Evolutionary conservation across 2,797 vertebrate genomes (phyloP), one percentile per base, ranked within the genome.

Genomic region (Heteromormyrus szaboi): DNA sequence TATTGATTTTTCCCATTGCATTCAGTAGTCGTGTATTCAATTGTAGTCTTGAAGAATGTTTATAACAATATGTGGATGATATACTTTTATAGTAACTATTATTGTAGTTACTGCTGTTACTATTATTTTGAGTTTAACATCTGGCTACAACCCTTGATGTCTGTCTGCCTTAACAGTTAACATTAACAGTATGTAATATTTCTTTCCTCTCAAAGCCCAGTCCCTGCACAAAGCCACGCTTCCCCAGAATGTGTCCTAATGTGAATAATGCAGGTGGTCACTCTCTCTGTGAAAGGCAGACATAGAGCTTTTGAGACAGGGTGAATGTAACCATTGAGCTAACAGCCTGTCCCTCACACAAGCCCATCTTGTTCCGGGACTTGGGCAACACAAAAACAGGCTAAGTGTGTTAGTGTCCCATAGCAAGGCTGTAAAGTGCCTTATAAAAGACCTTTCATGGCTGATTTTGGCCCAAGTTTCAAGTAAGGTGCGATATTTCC

Each of bases 241-340:
- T 50, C 25, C 50, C 88, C 41, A 56, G 81, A 84, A 65, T 85
- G 86, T 8, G 88, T 84, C 86, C 87, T 88, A 90, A 92, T 56
- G 85, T 76, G 76, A 88, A 83, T 33, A 25, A 51, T 72, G 86
- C 79, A 41, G 41, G 72, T 86, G 89, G 53, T 44, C 87, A 48
- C 72, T 88, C 62, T 79, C 56, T 83, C 86, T 79, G 72, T 86
- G 62, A 87, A 76, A 87, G 51, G 46, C 5, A 65, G 46, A 81
- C 86, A 5, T 54, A 68, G 14, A 89, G 29, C 68, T 87, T 50
- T 53, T 76, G 17, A 89, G 44, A 25, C 2, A 76, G 81, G 85
- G 87, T 92, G 87, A 92, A 91, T 91, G 89, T 90, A 86, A 11
- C 89, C 89, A 92, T 89, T 90, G 90, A 92, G 89, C 46, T 25